Base-by-base conservation (phyloP, 2,797 vertebrate species). In the Poecilia velifera region DNA sequence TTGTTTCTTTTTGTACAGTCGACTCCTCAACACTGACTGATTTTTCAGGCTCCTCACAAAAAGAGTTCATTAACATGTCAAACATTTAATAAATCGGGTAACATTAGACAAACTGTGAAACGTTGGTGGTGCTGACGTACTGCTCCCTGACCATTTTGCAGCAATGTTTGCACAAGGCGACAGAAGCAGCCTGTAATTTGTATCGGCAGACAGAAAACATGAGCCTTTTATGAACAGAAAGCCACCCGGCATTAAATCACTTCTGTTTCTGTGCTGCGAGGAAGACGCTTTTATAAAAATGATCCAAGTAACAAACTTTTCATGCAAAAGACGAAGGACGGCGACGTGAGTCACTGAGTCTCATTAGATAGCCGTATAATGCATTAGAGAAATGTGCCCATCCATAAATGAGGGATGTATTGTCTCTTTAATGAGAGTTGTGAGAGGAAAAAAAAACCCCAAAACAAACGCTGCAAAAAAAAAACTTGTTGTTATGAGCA, bases 351-450 rank as follows among this genome's bases (percentile, higher is more conserved):
- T 82, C 53, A 76, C 74, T 59, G 45, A 83, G 81, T 87, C 81
- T 85, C 77, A 78, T 87, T 81, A 85, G 64, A 82, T 76, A 82
- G 73, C 79, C 49, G 80, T 79, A 53, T 49, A 84, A 73, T 70
- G 66, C 81, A 90, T 87, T 76, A 75, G 66, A 86, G 66, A 84
- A 84, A 83, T 83, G 83, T 81, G 81, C 79, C 79, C 45, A 6
- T 81, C 77, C 82, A 79, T 88, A 84, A 90, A 93, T 80, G 81
- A 84, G 76, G 62, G 84, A 87, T 82, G 86, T 78, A 64, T 75
- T 86, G 74, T 57, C n/a, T 81, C 80, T 88, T 91, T 89, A 91
- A 94, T 82, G 82, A 88, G 84, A 59, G 79, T 76, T 22, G 81
- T 87, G 83, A 89, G 86, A 70, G 80, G 31, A 88, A 80, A 55